Evolutionary conservation across 1,140 invertebrate genomes (phyloP).

Genomic region (Gonioctena quinquepunctata): DNA sequence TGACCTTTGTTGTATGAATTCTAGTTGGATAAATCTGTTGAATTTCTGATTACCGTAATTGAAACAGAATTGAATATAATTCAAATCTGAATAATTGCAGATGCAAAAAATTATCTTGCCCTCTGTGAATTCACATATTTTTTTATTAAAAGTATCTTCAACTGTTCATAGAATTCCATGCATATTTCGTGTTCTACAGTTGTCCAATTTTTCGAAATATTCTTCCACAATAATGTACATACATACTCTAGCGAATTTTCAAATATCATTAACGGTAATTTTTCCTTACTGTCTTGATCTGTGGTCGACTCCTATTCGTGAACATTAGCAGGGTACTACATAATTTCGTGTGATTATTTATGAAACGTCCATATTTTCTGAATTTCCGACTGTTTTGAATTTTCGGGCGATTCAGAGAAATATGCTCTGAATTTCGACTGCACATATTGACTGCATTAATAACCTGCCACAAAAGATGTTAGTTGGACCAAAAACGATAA

Average conservation of each 20-base stretch:
- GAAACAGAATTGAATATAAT: too few species aligned
- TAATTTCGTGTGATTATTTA: conserved; percentile 38
- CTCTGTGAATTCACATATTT: too few species aligned
- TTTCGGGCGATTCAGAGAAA: conserved; percentile 33
- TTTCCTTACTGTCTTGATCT: conserved; percentile 8
- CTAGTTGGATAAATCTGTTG: too few species aligned
- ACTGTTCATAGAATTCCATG: conserved; percentile 5
- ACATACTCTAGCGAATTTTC: neutral
- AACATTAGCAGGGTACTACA: conserved; percentile 46
- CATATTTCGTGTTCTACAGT: conserved; percentile 1
- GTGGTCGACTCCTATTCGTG: conserved; percentile 17
- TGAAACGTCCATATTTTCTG: conserved; percentile 40
- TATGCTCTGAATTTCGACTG: conserved; percentile 41
- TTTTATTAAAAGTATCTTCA: neutral
- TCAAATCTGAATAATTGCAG: too few species aligned
- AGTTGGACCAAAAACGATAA: conserved; percentile 44
- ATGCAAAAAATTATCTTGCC: too few species aligned
- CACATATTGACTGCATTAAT: conserved; percentile 46
- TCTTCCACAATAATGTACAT: neutral
- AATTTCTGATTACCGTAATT: too few species aligned
- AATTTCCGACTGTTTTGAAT: conserved; percentile 25
- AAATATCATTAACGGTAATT: conserved; percentile 24
- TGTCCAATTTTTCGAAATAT: neutral
- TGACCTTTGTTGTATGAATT: too few species aligned
- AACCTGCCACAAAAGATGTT: conserved; percentile 46